Conservation (phyloP, 1,140 invertebrate species). For the Phthorimaea operculella region DNA sequence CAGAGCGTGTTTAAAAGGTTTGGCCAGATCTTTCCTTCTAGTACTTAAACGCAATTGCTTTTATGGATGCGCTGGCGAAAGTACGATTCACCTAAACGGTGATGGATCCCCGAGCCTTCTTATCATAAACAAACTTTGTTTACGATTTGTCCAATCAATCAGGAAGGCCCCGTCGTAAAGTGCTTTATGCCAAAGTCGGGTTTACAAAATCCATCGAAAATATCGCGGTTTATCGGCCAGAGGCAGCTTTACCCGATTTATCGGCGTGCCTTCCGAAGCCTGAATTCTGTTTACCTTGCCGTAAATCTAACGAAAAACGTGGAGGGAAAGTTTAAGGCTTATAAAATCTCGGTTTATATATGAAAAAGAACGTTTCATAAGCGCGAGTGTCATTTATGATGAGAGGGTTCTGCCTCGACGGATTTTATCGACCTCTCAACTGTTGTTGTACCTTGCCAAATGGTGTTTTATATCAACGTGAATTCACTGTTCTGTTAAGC, state of each 20-base stretch:
- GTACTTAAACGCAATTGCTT: too few species aligned
- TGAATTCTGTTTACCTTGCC: conserved; percentile 14
- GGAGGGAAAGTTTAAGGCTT: conserved; percentile 6
- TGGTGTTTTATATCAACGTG: too few species aligned
- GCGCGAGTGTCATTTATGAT: background rate
- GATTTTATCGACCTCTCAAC: too few species aligned
- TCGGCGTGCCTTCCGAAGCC: conserved; percentile 1
- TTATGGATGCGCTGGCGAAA: too few species aligned
- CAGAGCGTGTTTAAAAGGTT: too few species aligned
- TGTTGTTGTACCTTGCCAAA: too few species aligned
- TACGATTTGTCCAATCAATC: conserved; percentile 20
- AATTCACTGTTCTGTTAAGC: too few species aligned
- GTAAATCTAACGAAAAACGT: conserved; percentile 14
- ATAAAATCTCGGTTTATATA: conserved; percentile 3
- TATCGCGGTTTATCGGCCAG: conserved; percentile 22
- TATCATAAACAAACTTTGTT: conserved; percentile 13
- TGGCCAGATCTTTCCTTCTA: too few species aligned
- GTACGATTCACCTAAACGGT: too few species aligned
- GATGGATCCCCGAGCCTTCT: background rate
- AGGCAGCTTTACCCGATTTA: conserved; percentile 16
- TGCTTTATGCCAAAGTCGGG: conserved; percentile 14
- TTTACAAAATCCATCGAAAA: conserved; percentile 12
- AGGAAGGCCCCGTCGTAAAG: conserved; percentile 15
- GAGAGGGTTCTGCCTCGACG: background rate
- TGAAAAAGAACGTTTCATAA: background rate